phyloP scores from a whole-genome alignment of 2,888 invertebrate species.

The Phyllotreta cruciferae region DNA sequence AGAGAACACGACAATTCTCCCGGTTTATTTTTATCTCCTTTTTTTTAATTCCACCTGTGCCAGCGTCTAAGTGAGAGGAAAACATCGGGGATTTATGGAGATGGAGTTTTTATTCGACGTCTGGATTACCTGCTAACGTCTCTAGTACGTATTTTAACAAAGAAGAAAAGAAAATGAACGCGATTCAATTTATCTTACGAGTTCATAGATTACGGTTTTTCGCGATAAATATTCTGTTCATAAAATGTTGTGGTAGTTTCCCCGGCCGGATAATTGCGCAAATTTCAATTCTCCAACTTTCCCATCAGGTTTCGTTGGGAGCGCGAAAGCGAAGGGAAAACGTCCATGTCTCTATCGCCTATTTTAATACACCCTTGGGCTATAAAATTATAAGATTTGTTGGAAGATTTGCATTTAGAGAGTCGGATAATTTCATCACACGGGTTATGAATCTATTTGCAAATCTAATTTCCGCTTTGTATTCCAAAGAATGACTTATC shows the following conservation, averaged over 20 bases:
- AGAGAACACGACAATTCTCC: no score
- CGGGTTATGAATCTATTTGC: constrained; percentile 36
- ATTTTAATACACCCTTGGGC: constrained; percentile 11
- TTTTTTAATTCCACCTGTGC: constrained; percentile 2
- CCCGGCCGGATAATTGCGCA: no score
- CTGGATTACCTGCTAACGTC: constrained; percentile 18
- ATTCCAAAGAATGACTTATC: constrained; percentile 26
- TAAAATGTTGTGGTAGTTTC: no score
- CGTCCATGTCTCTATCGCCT: constrained; percentile 8
- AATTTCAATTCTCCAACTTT: no score
- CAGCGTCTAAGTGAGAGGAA: constrained; percentile 1
- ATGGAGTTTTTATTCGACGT: constrained; percentile 5
- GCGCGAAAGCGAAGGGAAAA: background rate
- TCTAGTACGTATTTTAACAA: constrained; percentile 5
- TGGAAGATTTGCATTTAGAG: constrained; percentile 41
- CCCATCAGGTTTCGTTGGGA: no score
- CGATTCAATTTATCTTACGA: constrained; percentile 11
- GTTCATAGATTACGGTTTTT: constrained; percentile 14
- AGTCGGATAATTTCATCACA: constrained; percentile 33
- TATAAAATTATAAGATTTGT: constrained; percentile 34
- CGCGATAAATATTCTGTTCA: constrained; percentile 3
- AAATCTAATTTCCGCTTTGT: constrained; percentile 33
- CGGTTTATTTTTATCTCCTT: background rate
- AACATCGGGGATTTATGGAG: constrained; percentile 16
- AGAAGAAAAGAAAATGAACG: constrained; percentile 3